Evolutionary conservation across 2,113 vertebrate species (phyloP).

Genomic region (Trematocara macrostoma): DNA sequence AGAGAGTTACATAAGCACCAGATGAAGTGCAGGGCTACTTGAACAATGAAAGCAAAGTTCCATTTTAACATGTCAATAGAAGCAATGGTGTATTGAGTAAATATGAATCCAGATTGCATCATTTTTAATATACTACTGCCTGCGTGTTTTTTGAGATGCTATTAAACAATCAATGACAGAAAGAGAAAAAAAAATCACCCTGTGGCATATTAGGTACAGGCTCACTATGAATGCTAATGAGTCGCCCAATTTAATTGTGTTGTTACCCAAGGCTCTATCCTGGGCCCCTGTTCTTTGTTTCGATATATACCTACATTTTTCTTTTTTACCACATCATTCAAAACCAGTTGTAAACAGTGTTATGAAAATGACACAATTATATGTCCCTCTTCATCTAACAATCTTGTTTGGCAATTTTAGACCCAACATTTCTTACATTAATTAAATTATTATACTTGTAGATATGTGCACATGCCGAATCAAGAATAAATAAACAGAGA

Average conservation of each 20-base stretch:
- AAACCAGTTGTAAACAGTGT: not conserved
- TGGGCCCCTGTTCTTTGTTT: not conserved
- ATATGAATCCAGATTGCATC: not conserved
- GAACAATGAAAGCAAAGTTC: constrained; percentile 1
- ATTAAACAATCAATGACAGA: not conserved
- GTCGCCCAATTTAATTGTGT: not conserved
- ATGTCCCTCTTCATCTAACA: accelerated
- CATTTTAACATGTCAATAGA: not conserved
- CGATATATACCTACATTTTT: not conserved
- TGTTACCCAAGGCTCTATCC: not conserved
- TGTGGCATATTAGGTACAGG: not conserved
- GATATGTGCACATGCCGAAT: not conserved
- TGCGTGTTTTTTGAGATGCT: not conserved
- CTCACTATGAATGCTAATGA: not conserved
- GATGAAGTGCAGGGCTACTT: not conserved
- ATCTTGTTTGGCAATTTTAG: not conserved
- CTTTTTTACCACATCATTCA: not conserved
- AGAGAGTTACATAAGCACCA: constrained; percentile 18
- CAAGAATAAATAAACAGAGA: not conserved
- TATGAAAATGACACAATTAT: not conserved
- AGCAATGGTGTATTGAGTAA: not conserved
- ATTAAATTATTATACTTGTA: not conserved
- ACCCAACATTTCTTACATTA: not conserved
- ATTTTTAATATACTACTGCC: not conserved
- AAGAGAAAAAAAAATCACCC: not conserved